These are phyloP conservation scores for Mechanitis messenoides DNA, from an alignment of 2,888 invertebrate species.

Conservation along the genomic window DNA sequence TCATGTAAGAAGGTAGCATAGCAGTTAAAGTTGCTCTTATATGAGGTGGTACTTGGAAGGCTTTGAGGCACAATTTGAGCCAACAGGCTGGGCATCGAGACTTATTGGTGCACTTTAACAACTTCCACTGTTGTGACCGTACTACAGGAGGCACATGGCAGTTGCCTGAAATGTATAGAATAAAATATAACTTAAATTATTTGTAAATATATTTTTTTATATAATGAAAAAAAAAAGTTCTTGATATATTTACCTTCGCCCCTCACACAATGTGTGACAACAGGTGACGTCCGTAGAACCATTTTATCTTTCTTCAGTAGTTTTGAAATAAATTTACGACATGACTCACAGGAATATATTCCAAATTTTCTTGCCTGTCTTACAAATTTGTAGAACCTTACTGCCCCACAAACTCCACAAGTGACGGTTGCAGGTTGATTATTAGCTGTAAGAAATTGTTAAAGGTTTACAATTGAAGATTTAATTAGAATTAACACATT, in stretches of 20 bases:
- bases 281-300: conserved; percentile 66
- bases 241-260: conserved; percentile 73
- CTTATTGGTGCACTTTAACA: conserved; percentile 81
- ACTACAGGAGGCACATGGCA: conserved; percentile 84
- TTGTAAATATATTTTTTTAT: background rate
- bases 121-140: conserved; percentile 83
- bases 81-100: conserved; percentile 91
- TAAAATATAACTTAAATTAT: conserved; percentile 2
- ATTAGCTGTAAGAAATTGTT: conserved; percentile 53
- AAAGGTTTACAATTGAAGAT: conserved; percentile 1
- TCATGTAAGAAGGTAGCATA: conserved; percentile 82
- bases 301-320: conserved; percentile 83
- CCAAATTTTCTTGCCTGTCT: conserved; percentile 90
- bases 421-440: conserved; percentile 80
- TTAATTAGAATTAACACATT: background rate
- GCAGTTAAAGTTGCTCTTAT: conserved; percentile 81
- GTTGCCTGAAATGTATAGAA: conserved; percentile 66
- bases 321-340: conserved; percentile 90
- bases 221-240: conserved; percentile 4
- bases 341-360: conserved; percentile 89
- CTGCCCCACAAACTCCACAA: conserved; percentile 88
- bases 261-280: conserved; percentile 80
- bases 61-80: conserved; percentile 88
- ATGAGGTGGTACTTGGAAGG: conserved; percentile 84
- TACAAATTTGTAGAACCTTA: conserved; percentile 84